Base-by-base conservation (phyloP, 2,888 invertebrate genomes). In the Chymomyza caudatula region DNA sequence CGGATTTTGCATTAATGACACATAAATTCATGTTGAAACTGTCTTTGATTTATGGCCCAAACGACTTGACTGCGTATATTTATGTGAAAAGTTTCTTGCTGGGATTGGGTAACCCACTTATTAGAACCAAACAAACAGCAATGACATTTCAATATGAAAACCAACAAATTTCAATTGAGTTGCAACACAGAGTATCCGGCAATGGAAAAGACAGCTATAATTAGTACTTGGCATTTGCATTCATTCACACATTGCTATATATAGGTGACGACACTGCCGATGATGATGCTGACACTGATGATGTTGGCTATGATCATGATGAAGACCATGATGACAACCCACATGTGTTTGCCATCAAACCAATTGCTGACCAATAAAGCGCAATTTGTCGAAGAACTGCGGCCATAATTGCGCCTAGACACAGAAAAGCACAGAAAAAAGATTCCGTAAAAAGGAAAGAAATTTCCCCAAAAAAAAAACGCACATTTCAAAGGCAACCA, bases 371-470 rank as follows among this genome's bases (percentile, higher is more conserved):
- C 64, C 77, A 76, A 73, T 66, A 67, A 75, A 77, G 55, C 65
- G 65, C 73, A 67, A 57, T 79, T 78, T 78, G 83, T 82, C 79
- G 71, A 3, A 47, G 42, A 56, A 62, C 25, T 51, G 17, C 5
- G 6, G 17, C 6, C 44, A 47, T 47, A 17, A 47, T 47, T 17
- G 44, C 3, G 43, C n/a, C 8, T 6, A 47, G n/a, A 17, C 44
- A 17, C 20, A 20, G 29, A 43, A 20, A 17, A 49, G 49, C 49
- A 2, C 42, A 47, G 4, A 23, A 23, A 43, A 29, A 22, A 17
- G 37, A 56, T 47, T 15, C 5, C 13, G 2, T 5, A 17, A 47
- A 57, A 43, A 42, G 52, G 17, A 49, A 57, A 66, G 49, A 65
- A 61, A 2, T 8, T 19, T 57, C 23, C 5, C 17, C n/a, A 23